These are phyloP conservation scores for Drosophila kanekoi DNA, from an alignment of 2,888 invertebrate genomes.

Conservation along the genomic window DNA sequence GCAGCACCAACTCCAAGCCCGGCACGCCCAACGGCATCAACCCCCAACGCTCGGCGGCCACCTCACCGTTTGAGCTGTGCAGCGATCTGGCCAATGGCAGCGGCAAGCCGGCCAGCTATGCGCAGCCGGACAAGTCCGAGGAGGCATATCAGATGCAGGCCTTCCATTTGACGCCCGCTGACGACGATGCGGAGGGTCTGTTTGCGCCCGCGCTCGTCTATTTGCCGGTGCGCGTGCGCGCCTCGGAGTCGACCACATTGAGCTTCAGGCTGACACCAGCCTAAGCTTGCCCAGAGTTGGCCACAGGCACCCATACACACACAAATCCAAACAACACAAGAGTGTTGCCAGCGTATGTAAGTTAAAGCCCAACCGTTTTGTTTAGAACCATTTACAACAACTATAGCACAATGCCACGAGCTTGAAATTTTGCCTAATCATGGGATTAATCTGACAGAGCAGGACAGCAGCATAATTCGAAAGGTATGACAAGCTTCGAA, in stretches of 20 bases:
- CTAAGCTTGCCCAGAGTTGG: conserved; percentile 85
- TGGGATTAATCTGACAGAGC: background rate
- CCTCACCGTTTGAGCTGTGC: conserved; percentile 72
- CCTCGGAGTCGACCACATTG: conserved; percentile 93
- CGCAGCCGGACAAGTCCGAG: conserved; percentile 86
- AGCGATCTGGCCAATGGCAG: conserved; percentile 82
- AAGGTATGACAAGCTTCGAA: too few species aligned
- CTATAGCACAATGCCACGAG: conserved; percentile 27
- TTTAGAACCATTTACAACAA: conserved; percentile 46
- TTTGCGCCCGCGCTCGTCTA: conserved; percentile 97
- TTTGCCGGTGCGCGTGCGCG: conserved; percentile 95
- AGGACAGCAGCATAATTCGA: too few species aligned
- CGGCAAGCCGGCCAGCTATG: conserved; percentile 87
- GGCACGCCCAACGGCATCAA: conserved; percentile 68
- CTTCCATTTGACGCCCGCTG: conserved; percentile 89
- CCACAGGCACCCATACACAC: conserved; percentile 2
- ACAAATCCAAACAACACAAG: conserved; percentile 27
- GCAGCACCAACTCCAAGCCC: conserved; percentile 49
- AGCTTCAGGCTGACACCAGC: conserved; percentile 97
- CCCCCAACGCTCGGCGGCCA: conserved; percentile 65
- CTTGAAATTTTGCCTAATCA: background rate
- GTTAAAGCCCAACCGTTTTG: conserved; percentile 55
- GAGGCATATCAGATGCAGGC: conserved; percentile 92
- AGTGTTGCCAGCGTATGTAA: conserved; percentile 74
- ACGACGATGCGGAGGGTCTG: conserved; percentile 84